Base-by-base conservation (phyloP, 2,888 invertebrate genomes). In the Sphaeridia pumilis region DNA sequence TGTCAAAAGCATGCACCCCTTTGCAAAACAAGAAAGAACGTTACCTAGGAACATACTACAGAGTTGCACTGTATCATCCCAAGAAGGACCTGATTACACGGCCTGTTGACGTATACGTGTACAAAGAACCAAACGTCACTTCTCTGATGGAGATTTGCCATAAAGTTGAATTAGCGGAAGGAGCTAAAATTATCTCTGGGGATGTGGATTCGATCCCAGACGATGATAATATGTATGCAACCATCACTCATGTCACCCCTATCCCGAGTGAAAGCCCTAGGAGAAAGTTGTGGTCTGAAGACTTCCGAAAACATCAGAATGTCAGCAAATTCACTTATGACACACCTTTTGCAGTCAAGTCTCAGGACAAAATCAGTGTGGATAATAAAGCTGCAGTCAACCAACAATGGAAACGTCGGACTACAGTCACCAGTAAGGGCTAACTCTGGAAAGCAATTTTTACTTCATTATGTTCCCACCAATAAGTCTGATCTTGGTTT, bases 341-440 rank as follows among this genome's bases (percentile, higher is more conserved):
- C 45, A 63, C 63, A 2, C 65, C 65, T 7, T 65, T 65, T 49
- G 61, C 64, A 24, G 54, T 63, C 36, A 65, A 65, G 49, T 53
- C 57, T 17, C 63, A 65, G 41, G 63, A 63, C 42, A 57, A 52
- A 25, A 63, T 65, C 41, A 61, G 59, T 46, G 49, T 63, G 46
- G 65, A 65, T 36, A 65, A 65, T 35, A 65, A 63, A 49, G 65
- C 65, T 34, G 65, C 65, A 10, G 65, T 65, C 22, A 60, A 65
- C 50, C 63, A 92, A 64, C 94, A 95, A 71, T 84, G 89, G 78
- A 87, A 94, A 68, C 74, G 90, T 61, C 78, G 92, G 65, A 92
- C 92, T 0, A 86, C 93, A 67, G 78, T 95, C 17, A 87, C 84
- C 64, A 87, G 92, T 93, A 74, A 70, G 73, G 69, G 3, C 22